phyloP scores from a whole-genome alignment of 2,888 invertebrate species.

The Drosophila mettleri region DNA sequence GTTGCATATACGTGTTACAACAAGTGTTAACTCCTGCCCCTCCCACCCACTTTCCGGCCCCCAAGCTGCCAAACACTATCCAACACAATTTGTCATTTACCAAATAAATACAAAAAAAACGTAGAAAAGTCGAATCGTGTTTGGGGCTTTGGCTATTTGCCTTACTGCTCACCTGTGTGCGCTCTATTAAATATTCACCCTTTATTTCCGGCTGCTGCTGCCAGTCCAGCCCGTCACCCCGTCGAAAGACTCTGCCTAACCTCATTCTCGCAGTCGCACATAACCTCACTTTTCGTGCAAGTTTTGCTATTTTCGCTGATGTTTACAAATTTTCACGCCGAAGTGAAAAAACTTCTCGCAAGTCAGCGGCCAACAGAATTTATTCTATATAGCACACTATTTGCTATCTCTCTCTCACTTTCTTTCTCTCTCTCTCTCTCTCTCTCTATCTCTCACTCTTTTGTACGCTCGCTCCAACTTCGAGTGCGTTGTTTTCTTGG shows the following conservation, averaged over 20 bases:
- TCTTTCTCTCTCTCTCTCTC: neutral
- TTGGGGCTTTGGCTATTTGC: conserved; percentile 20
- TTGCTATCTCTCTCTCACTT: neutral
- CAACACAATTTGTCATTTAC: conserved; percentile 72
- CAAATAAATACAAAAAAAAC: conserved; percentile 43
- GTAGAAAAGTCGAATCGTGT: conserved; percentile 21
- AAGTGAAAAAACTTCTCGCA: conserved; percentile 73
- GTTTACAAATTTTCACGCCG: conserved; percentile 76
- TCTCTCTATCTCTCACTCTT: neutral
- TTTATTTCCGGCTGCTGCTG: conserved; percentile 40
- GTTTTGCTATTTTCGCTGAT: conserved; percentile 67
- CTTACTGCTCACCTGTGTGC: conserved; percentile 47
- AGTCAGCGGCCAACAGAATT: conserved; percentile 37
- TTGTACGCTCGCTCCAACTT: neutral
- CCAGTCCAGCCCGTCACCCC: neutral
- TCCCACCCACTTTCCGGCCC: neutral
- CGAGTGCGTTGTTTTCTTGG: neutral
- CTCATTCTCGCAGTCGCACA: conserved; percentile 29
- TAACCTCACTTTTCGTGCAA: conserved; percentile 36
- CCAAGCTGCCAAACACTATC: conserved; percentile 10
- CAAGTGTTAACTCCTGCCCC: conserved; percentile 67
- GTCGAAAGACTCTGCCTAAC: neutral
- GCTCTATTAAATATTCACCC: conserved; percentile 76
- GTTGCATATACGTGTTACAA: conserved; percentile 56
- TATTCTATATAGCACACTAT: conserved; percentile 14